Evolutionary conservation across 1,140 invertebrate species (phyloP), one percentile per base, ranked within the genome.

Genomic region (Trachymyrmex septentrionalis): DNA sequence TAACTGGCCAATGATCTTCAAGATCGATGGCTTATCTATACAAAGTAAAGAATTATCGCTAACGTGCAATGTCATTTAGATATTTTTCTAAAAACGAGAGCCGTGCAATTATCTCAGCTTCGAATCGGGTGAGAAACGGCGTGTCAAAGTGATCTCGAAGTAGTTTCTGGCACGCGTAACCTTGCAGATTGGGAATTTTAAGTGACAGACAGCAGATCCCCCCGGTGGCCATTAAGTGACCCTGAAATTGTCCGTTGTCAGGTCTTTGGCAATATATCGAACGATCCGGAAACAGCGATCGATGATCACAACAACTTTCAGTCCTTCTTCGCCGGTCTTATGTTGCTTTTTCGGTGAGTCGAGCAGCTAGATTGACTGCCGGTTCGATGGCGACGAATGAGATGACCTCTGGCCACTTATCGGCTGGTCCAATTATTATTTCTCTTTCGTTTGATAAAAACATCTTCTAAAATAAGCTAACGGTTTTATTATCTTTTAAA

Each of bases 271-370:
- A 99, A 99, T 96, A 98, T 99, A 95, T 96, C 97, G 95, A 97
- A 98, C 95, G 97, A 98, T 96, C 97, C 98, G 92, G 97, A 97
- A 94, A 97, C 97, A 92, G 97, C 98, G 92, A 97, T 99, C 94
- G 99, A 98, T 96, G 97, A 98, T 91, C 99, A 99, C 97, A 99
- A 99, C 97, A 99, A 99, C 97, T 99, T 99, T 97, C 97, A 98
- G 95, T 97, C 97, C 92, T 99, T 99, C 96, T 97, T 98, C 96
- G 97, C 98, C 95, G 97, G 98, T 94, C 96, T 99, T 93, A 97
- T 99, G 96, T 97, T 99, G 92, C 97, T 99, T 92, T 99, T 99
- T 97, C 98, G 98, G 97, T 99, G 98, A 98, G 95, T 95, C 94
- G 95, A 95, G 95, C 95, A 95, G 95, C 94, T 94, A 87, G 85